These are phyloP conservation scores for Poeciliopsis turneri DNA, from an alignment of 2,797 vertebrate species.

Conservation along the genomic window DNA sequence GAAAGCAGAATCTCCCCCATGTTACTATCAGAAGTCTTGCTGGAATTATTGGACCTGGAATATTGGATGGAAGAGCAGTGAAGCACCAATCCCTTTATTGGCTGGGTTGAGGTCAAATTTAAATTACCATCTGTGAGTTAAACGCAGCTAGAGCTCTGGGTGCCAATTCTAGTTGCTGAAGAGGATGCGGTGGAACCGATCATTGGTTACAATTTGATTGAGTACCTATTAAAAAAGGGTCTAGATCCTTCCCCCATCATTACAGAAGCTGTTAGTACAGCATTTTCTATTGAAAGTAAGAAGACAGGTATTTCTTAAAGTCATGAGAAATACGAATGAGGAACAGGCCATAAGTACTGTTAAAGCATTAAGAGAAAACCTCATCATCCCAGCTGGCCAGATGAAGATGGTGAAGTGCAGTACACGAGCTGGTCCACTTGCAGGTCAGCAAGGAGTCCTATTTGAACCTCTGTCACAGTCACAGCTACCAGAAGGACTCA, in stretches of 20 bases:
- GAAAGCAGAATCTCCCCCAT: conserved; percentile 15
- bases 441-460: background rate
- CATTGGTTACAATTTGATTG: background rate
- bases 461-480: background rate
- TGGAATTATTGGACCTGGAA: conserved; percentile 22
- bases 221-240: background rate
- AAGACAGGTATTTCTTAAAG: background rate
- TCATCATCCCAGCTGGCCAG: conserved; percentile 9
- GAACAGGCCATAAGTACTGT: background rate
- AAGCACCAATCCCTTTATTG: conserved; percentile 31
- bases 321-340: background rate
- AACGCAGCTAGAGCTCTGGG: background rate
- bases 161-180: conserved; percentile 5
- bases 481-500: background rate
- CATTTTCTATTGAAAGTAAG: conserved; percentile 5
- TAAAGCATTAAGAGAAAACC: background rate
- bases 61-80: conserved; percentile 20
- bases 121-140: background rate
- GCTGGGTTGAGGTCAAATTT: conserved; percentile 34
- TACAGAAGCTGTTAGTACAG: background rate
- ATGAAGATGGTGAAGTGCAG: background rate
- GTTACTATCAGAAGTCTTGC: background rate
- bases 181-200: background rate
- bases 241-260: background rate
- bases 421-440: background rate